These are phyloP conservation scores for Emys orbicularis DNA, from an alignment of 2,797 vertebrate species.

Conservation along the genomic window DNA sequence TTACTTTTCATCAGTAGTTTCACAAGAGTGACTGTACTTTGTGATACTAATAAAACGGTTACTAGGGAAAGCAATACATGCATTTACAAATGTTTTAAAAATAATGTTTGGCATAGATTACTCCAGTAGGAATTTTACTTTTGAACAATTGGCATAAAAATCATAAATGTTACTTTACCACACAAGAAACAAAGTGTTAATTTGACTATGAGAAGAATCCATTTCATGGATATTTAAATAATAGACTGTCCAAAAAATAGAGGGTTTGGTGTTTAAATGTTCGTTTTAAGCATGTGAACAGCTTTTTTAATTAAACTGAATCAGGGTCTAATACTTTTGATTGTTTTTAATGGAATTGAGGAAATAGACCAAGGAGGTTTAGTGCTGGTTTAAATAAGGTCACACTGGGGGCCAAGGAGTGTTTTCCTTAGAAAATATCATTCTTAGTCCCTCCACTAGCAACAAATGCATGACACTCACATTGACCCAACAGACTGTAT, in stretches of 20 bases:
- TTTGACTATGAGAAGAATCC: neutral
- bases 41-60: neutral
- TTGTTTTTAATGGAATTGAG: neutral
- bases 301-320: neutral
- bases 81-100: neutral
- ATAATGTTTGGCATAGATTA: neutral
- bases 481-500: neutral
- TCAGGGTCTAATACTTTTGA: neutral
- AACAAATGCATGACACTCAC: rapidly evolving
- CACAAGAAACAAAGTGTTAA: neutral
- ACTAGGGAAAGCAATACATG: neutral
- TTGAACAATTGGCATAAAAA: neutral
- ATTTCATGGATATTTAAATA: neutral
- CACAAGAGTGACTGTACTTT: neutral
- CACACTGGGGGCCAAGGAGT: neutral
- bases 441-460: neutral
- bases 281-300: neutral
- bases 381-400: neutral
- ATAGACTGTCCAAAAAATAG: neutral
- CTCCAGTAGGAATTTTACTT: neutral
- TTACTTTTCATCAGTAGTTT: neutral
- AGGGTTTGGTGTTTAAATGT: neutral
- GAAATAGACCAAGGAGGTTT: neutral
- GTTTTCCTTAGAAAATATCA: neutral
- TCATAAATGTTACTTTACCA: neutral